phyloP scores from a whole-genome alignment of 2,888 invertebrate genomes.

The Machimus rusticus region DNA sequence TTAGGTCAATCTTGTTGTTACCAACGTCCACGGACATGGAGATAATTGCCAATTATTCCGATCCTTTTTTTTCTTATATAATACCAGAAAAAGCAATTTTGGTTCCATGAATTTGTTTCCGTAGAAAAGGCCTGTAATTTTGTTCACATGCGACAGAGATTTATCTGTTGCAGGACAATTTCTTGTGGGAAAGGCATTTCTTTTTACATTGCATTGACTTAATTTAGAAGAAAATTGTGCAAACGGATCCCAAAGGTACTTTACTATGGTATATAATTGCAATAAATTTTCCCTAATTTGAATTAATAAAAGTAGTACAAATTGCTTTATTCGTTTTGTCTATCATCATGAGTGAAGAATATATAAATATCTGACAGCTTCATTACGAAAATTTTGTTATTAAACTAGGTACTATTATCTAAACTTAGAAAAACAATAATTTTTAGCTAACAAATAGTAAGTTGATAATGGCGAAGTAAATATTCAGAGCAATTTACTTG shows the following conservation, averaged over 20 bases:
- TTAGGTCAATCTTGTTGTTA: not conserved
- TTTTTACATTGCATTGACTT: not conserved
- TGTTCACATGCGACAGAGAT: not conserved
- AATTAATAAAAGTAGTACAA: not conserved
- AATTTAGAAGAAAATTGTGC: not conserved
- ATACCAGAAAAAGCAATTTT: not conserved
- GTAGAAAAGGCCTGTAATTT: not conserved
- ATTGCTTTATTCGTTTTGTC: not conserved
- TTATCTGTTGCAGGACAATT: not conserved
- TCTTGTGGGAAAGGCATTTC: not conserved
- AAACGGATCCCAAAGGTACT: not conserved
- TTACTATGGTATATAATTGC: not conserved
- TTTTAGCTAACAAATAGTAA: too few relatives aligned
- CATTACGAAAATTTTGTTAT: too few relatives aligned
- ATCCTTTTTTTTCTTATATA: not conserved
- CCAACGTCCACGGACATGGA: not conserved
- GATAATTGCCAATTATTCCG: not conserved
- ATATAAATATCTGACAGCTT: too few relatives aligned
- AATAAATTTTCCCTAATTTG: not conserved
- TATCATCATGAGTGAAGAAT: too few relatives aligned
- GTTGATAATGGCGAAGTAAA: too few relatives aligned
- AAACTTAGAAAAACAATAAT: too few relatives aligned
- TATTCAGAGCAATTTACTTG: too few relatives aligned
- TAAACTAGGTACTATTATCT: too few relatives aligned
- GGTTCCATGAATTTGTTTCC: not conserved